Percentiles rank a stretch among this genome's conserved stretches.
Conservation (phyloP, 2,888 invertebrate genomes). For the Pterostichus madidus region DNA sequence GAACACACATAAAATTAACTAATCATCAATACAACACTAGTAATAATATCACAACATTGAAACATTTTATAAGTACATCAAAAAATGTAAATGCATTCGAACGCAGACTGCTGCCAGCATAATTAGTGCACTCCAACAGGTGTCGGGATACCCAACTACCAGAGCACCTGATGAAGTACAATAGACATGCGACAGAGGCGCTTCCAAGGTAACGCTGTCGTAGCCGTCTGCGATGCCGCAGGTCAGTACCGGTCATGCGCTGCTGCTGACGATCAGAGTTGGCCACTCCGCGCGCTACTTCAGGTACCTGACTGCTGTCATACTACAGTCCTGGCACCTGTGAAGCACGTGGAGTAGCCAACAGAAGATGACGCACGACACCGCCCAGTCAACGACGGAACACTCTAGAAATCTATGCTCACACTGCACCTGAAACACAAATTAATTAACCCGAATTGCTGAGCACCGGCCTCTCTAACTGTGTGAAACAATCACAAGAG, state of each 20-base stretch:
- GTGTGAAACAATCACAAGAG: constrained; percentile 57
- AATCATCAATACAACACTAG: background rate
- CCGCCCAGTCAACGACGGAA: constrained; percentile 26
- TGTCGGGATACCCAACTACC: constrained; percentile 94
- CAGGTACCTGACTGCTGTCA: constrained; percentile 96
- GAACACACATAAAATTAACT: too few species aligned
- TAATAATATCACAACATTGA: too few species aligned
- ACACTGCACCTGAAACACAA: constrained; percentile 45
- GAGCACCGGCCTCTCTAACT: constrained; percentile 33
- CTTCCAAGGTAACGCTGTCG: constrained; percentile 10
- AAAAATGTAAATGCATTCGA: background rate
- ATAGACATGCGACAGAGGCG: constrained; percentile 93
- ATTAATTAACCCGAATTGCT: constrained; percentile 53
- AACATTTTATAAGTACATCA: background rate
- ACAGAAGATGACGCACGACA: constrained; percentile 68
- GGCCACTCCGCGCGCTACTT: constrained; percentile 97
- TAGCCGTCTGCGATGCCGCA: constrained; percentile 33
- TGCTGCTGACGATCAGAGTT: constrained; percentile 70
- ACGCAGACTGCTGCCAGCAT: constrained; percentile 83
- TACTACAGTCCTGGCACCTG: constrained; percentile 90
- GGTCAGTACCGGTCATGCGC: constrained; percentile 58
- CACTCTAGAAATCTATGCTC: constrained; percentile 14
- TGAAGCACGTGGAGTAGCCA: constrained; percentile 90
- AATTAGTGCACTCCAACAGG: constrained; percentile 99
- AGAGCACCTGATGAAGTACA: constrained; percentile 99